Evolutionary conservation across 64 coral and sea anemone genomes (phyloP).

Genomic region (Cladopsammia gracilis): DNA sequence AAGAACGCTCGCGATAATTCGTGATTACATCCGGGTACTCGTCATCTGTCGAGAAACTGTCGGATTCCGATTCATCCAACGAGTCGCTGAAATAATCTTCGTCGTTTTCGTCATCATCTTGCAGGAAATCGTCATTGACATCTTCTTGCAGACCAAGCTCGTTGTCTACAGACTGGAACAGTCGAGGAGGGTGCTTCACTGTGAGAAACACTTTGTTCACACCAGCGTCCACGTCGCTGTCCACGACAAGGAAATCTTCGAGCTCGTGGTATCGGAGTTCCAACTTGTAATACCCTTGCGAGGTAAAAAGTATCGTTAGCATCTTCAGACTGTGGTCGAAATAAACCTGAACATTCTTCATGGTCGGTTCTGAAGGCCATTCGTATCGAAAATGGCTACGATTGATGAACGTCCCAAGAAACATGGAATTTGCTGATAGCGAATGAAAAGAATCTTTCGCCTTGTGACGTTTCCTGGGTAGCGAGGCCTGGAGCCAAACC

Average conservation of each 20-base stretch:
- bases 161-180: neutral
- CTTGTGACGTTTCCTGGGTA: neutral
- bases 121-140: neutral
- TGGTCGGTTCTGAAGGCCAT: slow-evolving; percentile 45
- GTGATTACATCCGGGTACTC: slow-evolving; percentile 39
- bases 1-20: slow-evolving; percentile 15
- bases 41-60: slow-evolving; percentile 39
- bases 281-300: slow-evolving; percentile 62
- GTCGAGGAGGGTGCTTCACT: slow-evolving; percentile 22
- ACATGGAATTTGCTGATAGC: slow-evolving; percentile 45
- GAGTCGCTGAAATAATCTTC: slow-evolving; percentile 1
- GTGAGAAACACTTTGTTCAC: slow-evolving; percentile 19
- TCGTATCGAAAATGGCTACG: slow-evolving; percentile 67
- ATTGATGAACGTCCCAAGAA: slow-evolving; percentile 71
- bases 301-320: slow-evolving; percentile 33
- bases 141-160: neutral
- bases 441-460: slow-evolving; percentile 39
- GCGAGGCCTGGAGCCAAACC: slow-evolving; percentile 21
- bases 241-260: slow-evolving; percentile 67
- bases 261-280: slow-evolving; percentile 87
- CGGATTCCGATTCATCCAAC: neutral
- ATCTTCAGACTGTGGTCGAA: slow-evolving; percentile 94
- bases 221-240: neutral
- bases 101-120: neutral
- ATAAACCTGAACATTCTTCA: slow-evolving; percentile 35